These are phyloP conservation scores for Oxygymnocypris stewartii DNA, from an alignment of 2,113 vertebrate species.

Conservation along the genomic window DNA sequence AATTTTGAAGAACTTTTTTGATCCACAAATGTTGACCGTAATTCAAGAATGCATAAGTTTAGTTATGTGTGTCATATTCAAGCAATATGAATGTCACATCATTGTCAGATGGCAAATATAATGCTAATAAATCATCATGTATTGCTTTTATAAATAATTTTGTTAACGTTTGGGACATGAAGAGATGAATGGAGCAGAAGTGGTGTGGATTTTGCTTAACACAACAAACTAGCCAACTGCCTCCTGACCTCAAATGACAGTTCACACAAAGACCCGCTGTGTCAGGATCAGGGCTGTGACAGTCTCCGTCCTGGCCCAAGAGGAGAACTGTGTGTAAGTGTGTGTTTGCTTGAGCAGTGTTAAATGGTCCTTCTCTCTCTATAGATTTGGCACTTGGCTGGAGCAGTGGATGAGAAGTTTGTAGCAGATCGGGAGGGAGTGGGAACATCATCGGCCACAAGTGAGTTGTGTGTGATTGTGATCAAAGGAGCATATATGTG, in stretches of 20 bases:
- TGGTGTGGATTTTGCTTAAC: neutral
- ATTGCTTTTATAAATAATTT: neutral
- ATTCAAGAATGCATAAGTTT: no score
- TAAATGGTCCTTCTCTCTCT: constrained; percentile 23
- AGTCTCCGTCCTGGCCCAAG: constrained; percentile 36
- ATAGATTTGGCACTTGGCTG: constrained; percentile 13
- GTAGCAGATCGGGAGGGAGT: constrained; percentile 23
- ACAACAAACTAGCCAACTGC: constrained; percentile 13
- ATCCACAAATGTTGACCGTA: no score
- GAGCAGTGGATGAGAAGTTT: constrained; percentile 29
- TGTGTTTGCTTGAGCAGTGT: constrained; percentile 4
- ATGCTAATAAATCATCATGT: neutral
- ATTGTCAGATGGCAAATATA: no score
- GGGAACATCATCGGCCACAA: constrained; percentile 31
- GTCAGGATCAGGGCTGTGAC: constrained; percentile 34
- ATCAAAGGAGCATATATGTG: constrained; percentile 19
- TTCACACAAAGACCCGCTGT: constrained; percentile 40
- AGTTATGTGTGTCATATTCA: neutral
- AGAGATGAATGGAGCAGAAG: neutral
- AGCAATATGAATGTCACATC: neutral
- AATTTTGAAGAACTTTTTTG: no score
- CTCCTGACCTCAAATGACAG: neutral
- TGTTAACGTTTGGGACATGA: neutral
- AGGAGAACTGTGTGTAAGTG: constrained; percentile 12
- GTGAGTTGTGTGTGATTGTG: constrained; percentile 39